A percentile compares a stretch with the other conserved stretches of the same genome.
Evolutionary conservation across 2,113 vertebrate genomes (phyloP).

Genomic region (Siniperca chuatsi): DNA sequence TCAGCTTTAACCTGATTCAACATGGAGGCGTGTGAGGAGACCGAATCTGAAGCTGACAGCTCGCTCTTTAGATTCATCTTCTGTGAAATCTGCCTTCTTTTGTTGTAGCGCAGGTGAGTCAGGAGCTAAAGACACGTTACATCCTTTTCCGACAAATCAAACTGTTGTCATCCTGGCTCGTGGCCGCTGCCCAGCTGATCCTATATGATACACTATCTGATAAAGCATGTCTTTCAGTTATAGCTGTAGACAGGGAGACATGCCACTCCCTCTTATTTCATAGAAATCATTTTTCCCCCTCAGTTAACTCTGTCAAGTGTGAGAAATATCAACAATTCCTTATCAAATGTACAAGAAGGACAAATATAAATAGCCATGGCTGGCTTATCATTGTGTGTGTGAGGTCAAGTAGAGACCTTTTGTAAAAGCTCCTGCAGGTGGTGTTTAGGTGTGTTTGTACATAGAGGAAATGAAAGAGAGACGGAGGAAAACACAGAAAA

Average conservation of each 20-base stretch:
- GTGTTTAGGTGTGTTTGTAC: not conserved
- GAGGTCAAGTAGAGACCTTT: not conserved
- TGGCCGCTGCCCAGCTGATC: not conserved
- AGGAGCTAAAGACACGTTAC: not conserved
- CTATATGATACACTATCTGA: not conserved
- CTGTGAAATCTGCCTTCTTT: slow-evolving; percentile 11
- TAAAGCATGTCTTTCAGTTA: not conserved
- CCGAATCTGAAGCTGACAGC: not conserved
- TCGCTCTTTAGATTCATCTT: not conserved
- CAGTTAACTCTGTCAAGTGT: no score
- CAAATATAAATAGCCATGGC: not conserved
- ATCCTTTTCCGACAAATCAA: not conserved
- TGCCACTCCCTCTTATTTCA: no score
- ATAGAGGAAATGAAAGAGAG: not conserved
- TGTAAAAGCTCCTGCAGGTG: not conserved
- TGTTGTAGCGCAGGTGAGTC: not conserved
- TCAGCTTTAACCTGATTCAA: slow-evolving; percentile 8
- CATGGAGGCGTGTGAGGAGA: not conserved
- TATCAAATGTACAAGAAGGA: not conserved
- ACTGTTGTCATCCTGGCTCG: not conserved
- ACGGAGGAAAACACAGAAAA: not conserved
- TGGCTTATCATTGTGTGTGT: not conserved
- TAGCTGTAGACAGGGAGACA: no score
- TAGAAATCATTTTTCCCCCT: not conserved
- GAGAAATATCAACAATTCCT: no score